These are phyloP conservation scores for Seladonia tumulorum DNA, from an alignment of 2,888 invertebrate genomes.

Conservation along the genomic window DNA sequence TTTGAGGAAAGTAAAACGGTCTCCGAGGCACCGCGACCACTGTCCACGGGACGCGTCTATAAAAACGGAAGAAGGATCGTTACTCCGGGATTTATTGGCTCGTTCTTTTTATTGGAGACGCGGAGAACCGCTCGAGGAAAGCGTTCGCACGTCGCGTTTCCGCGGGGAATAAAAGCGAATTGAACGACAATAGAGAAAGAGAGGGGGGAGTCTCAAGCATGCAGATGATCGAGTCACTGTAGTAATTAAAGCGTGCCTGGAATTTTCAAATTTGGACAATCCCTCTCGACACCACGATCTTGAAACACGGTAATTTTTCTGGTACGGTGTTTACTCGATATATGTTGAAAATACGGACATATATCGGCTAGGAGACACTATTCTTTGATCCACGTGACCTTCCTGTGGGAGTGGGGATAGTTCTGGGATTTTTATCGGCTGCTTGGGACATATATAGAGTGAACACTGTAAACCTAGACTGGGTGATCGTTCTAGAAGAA, in stretches of 20 bases:
- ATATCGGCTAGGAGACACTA: no score
- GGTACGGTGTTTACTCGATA: no score
- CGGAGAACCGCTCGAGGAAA: not conserved
- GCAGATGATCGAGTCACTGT: not conserved
- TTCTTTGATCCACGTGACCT: no score
- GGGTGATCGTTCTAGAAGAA: no score
- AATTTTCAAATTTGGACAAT: not conserved
- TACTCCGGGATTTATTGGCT: conserved; percentile 54
- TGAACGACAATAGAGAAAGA: conserved; percentile 12
- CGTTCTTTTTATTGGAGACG: conserved; percentile 47
- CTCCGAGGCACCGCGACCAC: conserved; percentile 4
- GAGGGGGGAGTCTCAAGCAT: not conserved
- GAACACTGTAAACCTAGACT: no score
- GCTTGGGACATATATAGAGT: no score
- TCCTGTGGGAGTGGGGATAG: no score
- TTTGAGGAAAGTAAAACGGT: conserved; percentile 25
- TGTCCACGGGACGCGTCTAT: conserved; percentile 40
- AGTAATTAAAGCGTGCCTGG: not conserved
- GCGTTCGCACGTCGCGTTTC: conserved; percentile 16
- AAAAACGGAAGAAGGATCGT: conserved; percentile 55
- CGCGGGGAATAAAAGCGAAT: conserved; percentile 23
- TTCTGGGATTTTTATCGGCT: no score
- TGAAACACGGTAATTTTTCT: not conserved
- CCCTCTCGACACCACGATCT: not conserved
- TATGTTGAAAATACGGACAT: no score